Base-by-base conservation (phyloP, 2,797 vertebrate species). In the Siniperca undulata region DNA sequence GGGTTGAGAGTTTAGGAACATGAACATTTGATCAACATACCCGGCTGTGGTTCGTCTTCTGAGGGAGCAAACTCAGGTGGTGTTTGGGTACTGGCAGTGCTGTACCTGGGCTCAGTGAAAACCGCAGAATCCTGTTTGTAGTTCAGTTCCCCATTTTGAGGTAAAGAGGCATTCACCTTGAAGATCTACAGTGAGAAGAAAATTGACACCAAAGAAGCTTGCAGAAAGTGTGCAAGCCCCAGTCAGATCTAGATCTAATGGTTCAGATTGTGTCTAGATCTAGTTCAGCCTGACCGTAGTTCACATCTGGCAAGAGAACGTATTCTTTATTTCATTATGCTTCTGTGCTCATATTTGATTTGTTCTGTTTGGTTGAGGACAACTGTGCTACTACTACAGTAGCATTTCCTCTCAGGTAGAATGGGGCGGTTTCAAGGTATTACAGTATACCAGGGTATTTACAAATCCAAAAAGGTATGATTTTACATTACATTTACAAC, bases 71-170 rank as follows among this genome's bases (percentile, higher is more conserved):
- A 96, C 62, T 98, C 97, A 5, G 97, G 97, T 74, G 97, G 95
- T 2, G 98, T 99, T 76, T 99, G 98, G 40, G 98, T 99, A 88
- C 98, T 98, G 48, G 96, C 96, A 56, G 96, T 97, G 80, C 93
- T 96, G 89, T 93, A 97, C 77, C 86, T 95, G n/a, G 91, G 81
- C 78, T 95, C 96, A 0, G 93, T 69, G 3, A 96, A 93, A 62
- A 94, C 95, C 0, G 89, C 86, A 27, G 92, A 77, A n/a, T 96
- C 94, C 1, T 95, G 90, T 93, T 97, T 97, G 48, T 93, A 88
- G 83, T 96, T 96, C n/a, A 95, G 92, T 22, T 97, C 96, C 83
- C 95, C 96, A n/a, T 93, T 96, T 1, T 96, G 95, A 78, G 96
- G 94, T 74, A 97, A 86, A 16, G 97, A 95, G 73, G 95, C 87